phyloP scores from a whole-genome alignment of 2,888 invertebrate genomes.

The Clunio marinus region DNA sequence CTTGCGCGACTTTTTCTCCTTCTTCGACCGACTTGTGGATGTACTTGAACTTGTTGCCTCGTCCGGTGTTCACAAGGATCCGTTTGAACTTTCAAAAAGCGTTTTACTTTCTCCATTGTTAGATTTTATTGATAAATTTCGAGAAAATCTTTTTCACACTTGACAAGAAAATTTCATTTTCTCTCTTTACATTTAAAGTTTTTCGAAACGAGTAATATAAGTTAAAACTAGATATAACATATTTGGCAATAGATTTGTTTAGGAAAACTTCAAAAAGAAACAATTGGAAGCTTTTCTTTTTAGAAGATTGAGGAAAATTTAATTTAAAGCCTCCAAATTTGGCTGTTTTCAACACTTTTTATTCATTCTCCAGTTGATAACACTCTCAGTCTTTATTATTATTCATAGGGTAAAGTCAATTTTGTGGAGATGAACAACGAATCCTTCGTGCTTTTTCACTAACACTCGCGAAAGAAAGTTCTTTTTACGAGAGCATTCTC shows the following conservation, averaged over 20 bases:
- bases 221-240: background rate
- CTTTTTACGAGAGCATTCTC: background rate
- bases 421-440: conserved; percentile 1
- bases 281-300: conserved; percentile 25
- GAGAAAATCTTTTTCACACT: background rate
- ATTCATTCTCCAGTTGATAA: conserved; percentile 13
- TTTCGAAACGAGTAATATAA: background rate
- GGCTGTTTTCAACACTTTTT: conserved; percentile 28
- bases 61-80: conserved; percentile 7
- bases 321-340: conserved; percentile 13
- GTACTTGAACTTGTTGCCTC: conserved; percentile 35
- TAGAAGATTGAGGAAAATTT: background rate
- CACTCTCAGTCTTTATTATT: conserved; percentile 35
- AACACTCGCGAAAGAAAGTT: conserved; percentile 23
- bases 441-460: background rate
- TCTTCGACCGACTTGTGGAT: conserved; percentile 44
- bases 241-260: conserved; percentile 14
- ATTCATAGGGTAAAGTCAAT: conserved; percentile 30
- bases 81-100: conserved; percentile 27
- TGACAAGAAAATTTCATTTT: background rate
- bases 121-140: background rate
- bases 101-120: conserved; percentile 32
- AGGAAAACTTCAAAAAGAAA: background rate
- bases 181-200: background rate
- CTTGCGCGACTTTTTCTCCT: conserved; percentile 49